A percentile compares a stretch with the other conserved stretches of the same genome.
Conservation (phyloP, 1,140 invertebrate species). For the Ridgeia piscesae region DNA sequence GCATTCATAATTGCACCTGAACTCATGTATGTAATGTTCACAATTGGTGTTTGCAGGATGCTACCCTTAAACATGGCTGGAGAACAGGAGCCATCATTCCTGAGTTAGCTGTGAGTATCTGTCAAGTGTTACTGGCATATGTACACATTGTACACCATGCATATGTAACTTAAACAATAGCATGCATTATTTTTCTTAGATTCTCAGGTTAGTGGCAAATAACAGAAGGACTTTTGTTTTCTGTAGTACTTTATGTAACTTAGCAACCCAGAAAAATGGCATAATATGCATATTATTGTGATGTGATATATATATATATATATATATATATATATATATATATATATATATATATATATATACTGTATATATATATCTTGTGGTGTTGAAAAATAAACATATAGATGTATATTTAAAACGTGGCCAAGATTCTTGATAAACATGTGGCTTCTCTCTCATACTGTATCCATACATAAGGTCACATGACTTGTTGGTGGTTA, state of each 20-base stretch:
- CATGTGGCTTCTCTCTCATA: too few species aligned
- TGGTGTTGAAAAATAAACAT: too few species aligned
- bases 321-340: too few species aligned
- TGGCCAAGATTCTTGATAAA: background rate
- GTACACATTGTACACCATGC: too few species aligned
- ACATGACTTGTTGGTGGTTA: too few species aligned
- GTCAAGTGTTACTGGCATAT: background rate
- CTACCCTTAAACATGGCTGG: slow-evolving; percentile 94
- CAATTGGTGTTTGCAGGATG: slow-evolving; percentile 64
- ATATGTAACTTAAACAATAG: too few species aligned
- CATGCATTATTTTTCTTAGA: background rate
- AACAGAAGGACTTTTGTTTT: background rate
- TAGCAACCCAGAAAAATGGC: background rate
- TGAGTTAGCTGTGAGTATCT: slow-evolving; percentile 68
- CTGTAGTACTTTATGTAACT: background rate
- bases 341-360: too few species aligned
- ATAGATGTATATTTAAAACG: too few species aligned
- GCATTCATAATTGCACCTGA: background rate
- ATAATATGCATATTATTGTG: too few species aligned
- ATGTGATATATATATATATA: too few species aligned
- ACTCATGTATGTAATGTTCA: background rate
- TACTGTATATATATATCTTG: too few species aligned
- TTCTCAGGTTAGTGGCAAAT: background rate
- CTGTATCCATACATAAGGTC: too few species aligned
- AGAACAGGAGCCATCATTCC: slow-evolving; percentile 96